Base-by-base conservation (phyloP, 2,888 invertebrate genomes). In the Ferrisia virgata region DNA sequence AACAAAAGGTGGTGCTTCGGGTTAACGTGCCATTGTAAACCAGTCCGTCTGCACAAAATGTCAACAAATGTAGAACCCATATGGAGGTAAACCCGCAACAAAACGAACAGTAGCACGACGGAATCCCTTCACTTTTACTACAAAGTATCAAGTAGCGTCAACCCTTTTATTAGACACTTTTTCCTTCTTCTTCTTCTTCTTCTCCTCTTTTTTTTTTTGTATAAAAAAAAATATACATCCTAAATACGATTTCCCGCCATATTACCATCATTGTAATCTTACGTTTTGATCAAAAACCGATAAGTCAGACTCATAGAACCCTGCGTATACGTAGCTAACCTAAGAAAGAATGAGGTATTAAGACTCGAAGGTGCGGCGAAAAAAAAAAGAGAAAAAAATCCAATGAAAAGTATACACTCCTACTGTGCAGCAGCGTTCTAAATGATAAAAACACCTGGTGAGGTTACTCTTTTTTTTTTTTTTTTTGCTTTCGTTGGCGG, bases 361-460 rank as follows among this genome's bases (percentile, higher is more conserved):
- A 47, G 47, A 47, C 47, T 47, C 47, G 28, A 64, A 64, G 58
- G 58, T 64, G 58, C 58, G 58, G 25, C 58, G 28, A 53, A 53
- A 53, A 53, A 40, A 43, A 47, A 47, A 47, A 53, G 18, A 53
- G 18, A 40, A 43, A 47, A 47, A 47, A 47, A 47, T 47, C 47
- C 47, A 47, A 47, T 47, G 47, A 47, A 47, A 47, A 47, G 18
- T 18, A 47, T 47, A 64, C 28, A 64, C 58, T 64, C 58, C 58
- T 64, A 64, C 58, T 64, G 58, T 64, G 58, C 58, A 13, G 11
- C 58, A 25, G 25, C 28, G 43, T 43, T 43, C 58, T 11, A 64
- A 64, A 64, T 64, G 58, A 64, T 64, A 64, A 47, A 47, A 47
- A 64, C 58, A 64, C 58, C 58, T 64, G 58, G 58, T 64, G 58